These are phyloP conservation scores for Anadara kagoshimensis DNA, from an alignment of 1,140 invertebrate species.

Conservation along the genomic window DNA sequence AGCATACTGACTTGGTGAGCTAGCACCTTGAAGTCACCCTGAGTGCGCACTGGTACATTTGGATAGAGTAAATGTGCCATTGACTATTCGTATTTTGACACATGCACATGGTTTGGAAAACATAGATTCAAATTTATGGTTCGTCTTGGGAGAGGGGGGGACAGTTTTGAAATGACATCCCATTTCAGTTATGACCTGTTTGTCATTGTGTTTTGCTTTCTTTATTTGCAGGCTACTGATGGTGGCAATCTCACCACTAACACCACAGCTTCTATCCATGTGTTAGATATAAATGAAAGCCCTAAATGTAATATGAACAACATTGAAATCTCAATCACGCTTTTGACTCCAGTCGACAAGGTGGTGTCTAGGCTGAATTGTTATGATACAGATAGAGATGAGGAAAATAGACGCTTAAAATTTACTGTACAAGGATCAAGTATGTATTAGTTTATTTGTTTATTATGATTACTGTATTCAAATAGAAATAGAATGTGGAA, in stretches of 20 bases:
- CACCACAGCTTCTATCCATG: neutral
- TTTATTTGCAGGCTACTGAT: slow-evolving; percentile 16
- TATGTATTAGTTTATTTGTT: too few relatives aligned
- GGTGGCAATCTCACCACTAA: neutral
- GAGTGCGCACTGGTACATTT: too few relatives aligned
- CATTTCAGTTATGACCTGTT: too few relatives aligned
- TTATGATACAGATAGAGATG: slow-evolving; percentile 24
- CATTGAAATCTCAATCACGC: neutral
- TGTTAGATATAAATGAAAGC: slow-evolving; percentile 14
- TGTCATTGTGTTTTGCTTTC: neutral
- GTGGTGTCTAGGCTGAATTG: neutral
- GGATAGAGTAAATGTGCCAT: too few relatives aligned
- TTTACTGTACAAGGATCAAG: neutral
- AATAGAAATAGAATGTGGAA: neutral
- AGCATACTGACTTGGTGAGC: too few relatives aligned
- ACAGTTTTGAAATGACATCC: too few relatives aligned
- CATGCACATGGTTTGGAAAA: too few relatives aligned
- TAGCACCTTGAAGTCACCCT: too few relatives aligned
- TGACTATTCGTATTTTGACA: too few relatives aligned
- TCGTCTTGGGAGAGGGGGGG: too few relatives aligned
- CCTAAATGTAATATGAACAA: slow-evolving; percentile 1
- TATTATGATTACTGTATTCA: neutral
- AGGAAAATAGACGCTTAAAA: slow-evolving; percentile 1
- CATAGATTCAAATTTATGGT: too few relatives aligned
- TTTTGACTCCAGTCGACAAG: neutral